Evolutionary conservation across 1,140 invertebrate species (phyloP).

Genomic region (Platyscapa corneri): DNA sequence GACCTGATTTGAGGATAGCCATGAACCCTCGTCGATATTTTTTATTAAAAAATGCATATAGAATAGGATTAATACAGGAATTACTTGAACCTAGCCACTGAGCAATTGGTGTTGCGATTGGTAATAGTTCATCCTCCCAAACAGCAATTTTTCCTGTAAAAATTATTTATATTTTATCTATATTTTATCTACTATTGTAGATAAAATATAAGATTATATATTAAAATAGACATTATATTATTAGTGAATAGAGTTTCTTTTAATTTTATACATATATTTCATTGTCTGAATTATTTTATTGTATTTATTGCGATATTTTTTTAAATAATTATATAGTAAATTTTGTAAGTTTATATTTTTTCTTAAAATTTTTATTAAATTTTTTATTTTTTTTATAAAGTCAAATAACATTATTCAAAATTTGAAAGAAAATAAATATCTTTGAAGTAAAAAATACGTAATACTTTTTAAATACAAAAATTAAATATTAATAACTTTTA

Average conservation of each 20-base stretch:
- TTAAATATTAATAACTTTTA: too few species aligned
- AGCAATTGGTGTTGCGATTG: constrained; percentile 90
- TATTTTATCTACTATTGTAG: neutral
- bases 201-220: neutral
- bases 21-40: constrained; percentile 95
- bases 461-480: too few species aligned
- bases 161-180: neutral
- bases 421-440: too few species aligned
- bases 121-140: constrained; percentile 86
- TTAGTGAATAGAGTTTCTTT: neutral
- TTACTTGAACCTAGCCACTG: constrained; percentile 98
- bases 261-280: neutral
- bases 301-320: too few species aligned
- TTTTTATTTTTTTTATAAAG: too few species aligned
- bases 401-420: too few species aligned
- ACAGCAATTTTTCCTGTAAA: constrained; percentile 76
- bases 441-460: too few species aligned
- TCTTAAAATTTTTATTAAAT: too few species aligned
- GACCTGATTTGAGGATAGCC: constrained; percentile 88
- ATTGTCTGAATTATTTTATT: too few species aligned
- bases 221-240: too few species aligned
- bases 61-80: constrained; percentile 96
- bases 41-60: constrained; percentile 98
- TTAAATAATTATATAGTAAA: too few species aligned
- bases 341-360: too few species aligned